Evolutionary conservation across 2,113 vertebrate species (phyloP), one percentile per base, ranked within the genome.

Genomic region (Neodon shergylaensis): DNA sequence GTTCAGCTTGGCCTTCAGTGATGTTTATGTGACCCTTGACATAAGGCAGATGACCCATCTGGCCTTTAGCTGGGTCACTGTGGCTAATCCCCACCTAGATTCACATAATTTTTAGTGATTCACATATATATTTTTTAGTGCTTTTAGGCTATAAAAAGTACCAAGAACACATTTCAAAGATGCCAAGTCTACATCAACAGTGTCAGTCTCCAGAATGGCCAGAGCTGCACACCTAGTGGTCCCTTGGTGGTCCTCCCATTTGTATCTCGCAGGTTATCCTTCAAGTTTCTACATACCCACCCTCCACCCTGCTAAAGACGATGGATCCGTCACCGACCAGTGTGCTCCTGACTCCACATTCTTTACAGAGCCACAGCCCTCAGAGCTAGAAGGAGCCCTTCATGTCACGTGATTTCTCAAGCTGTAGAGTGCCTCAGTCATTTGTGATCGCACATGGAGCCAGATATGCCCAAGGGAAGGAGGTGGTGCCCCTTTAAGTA

Each of bases 21-120:
- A 44, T 0, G 0, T 4, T 31, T 1, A 28, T 2, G 47, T n/a
- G 14, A 26, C 16, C 26, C 19, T 58, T 22, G n/a, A 17, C 10
- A 10, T 44, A 9, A 28, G 0, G 7, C 5, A 44, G 49, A 73
- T 33, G 63, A 65, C 1, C 19, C 0, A 1, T 58, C 66, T 28
- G 24, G 49, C 63, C 47, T 72, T 58, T 47, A 47, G 22, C 39
- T 83, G 72, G 33, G 92, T 26, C 74, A 44, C 5, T 10, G 4
- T 52, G 44, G 49, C 78, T 63, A 39, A 47, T 39, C 6, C 0
- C 5, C 14, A 26, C 33, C 19, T 13, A 82, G 52, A 63, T 28
- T 63, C 81, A 61, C 4, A 21, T 44, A 13, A 4, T 2, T 42
- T 58, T 58, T 58, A 6, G 54, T 58, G 54, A 58, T 58, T 58